Evolutionary conservation across 2,888 invertebrate species (phyloP), one percentile per base, ranked within the genome.

Genomic region (Microctonus aethiopoides): DNA sequence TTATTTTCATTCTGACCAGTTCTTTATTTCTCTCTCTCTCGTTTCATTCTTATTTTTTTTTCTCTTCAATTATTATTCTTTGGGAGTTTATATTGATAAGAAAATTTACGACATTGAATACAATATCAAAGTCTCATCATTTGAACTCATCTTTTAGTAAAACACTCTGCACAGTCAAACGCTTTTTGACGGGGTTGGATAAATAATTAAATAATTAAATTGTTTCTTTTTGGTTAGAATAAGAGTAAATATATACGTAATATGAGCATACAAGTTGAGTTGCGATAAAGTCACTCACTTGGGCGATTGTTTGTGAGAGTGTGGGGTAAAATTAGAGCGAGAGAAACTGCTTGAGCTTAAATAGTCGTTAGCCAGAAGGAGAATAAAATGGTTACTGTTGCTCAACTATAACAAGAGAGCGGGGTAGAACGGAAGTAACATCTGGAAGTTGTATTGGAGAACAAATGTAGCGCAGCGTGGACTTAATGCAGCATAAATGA

Each of bases 321-420:
- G 9, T 41, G 39, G 39, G 65, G 29, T n/a, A 26, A 65, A 65
- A 65, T 65, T 65, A 70, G 61, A 52, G 66, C 16, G 54, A 61
- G 65, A 60, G 66, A 62, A 70, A 41, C 52, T 60, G 56, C 66
- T 66, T 60, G 70, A 61, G 70, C 66, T 70, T 70, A 70, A 66
- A 66, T 70, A 65, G 65, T 70, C 66, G 61, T 70, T 70, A 70
- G 61, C 60, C 56, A 36, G 65, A 60, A 39, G 64, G 41, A 66
- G 61, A 70, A 66, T 59, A 62, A 70, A 66, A 39, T 26, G 56
- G 51, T 39, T 59, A 52, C 34, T 57, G 51, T 29, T 56, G 54
- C 60, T 65, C 22, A 65, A 65, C 60, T 60, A 54, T 26, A 70
- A 57, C 41, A 57, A n/a, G 54, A 20, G 52, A 52, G 51, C 26